phyloP scores from a whole-genome alignment of 2,888 invertebrate species.

The Pandemis heparana region DNA sequence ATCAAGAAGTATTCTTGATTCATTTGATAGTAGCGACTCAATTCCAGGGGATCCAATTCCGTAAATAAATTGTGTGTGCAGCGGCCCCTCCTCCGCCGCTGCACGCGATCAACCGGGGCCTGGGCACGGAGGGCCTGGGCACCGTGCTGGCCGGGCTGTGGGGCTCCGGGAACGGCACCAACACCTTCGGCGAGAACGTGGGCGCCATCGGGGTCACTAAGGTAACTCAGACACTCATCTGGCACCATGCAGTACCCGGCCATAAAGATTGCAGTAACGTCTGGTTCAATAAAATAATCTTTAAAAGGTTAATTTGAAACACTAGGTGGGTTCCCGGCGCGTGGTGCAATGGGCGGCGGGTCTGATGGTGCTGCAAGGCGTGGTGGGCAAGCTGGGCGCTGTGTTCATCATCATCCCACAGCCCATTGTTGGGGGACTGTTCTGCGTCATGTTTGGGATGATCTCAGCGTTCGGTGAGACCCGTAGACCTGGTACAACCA shows the following conservation, averaged over 20 bases:
- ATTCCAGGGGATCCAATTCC: background rate
- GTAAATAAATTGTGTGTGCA: slow-evolving; percentile 52
- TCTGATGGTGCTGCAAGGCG: slow-evolving; percentile 90
- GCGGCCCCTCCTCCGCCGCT: slow-evolving; percentile 93
- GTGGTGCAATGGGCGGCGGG: slow-evolving; percentile 92
- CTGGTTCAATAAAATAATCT: too few species aligned
- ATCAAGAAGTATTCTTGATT: too few species aligned
- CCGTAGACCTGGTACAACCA: background rate
- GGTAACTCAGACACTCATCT: slow-evolving; percentile 67
- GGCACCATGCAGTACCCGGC: too few species aligned
- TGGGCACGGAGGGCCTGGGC: slow-evolving; percentile 94
- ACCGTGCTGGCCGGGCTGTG: slow-evolving; percentile 93
- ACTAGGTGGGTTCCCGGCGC: slow-evolving; percentile 90
- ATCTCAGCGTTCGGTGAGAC: slow-evolving; percentile 90
- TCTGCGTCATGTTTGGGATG: slow-evolving; percentile 94
- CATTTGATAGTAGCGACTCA: too few species aligned
- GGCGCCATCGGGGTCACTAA: slow-evolving; percentile 95
- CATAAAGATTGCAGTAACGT: too few species aligned
- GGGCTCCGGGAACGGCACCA: slow-evolving; percentile 95
- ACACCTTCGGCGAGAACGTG: slow-evolving; percentile 96
- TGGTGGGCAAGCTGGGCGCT: slow-evolving; percentile 92
- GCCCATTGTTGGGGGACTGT: slow-evolving; percentile 92
- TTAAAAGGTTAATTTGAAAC: too few species aligned
- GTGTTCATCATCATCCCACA: slow-evolving; percentile 93
- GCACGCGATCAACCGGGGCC: slow-evolving; percentile 95